Conservation (phyloP, 2,113 vertebrate genomes). For the Tamias sibiricus region DNA sequence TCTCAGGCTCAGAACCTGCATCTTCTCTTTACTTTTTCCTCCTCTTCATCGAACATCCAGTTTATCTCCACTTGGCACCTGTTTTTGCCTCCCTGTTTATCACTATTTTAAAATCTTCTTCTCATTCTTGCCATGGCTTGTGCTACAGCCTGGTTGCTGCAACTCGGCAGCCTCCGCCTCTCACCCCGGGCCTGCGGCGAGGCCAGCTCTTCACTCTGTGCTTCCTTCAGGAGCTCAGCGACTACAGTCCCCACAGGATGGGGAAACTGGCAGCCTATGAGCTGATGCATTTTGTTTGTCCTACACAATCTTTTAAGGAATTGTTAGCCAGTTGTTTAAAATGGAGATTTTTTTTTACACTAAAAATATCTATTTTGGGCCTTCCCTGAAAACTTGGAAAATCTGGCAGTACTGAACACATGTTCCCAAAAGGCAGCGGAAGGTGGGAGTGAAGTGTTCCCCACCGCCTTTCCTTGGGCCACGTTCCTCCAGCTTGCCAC, state of each 20-base stretch:
- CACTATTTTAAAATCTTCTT: background rate
- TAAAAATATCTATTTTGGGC: background rate
- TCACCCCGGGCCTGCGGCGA: fast-evolving
- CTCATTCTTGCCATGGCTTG: background rate
- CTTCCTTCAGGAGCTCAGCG: background rate
- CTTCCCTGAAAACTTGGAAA: constrained; percentile 2
- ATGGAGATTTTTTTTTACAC: background rate
- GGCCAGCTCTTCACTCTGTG: background rate
- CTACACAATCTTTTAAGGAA: background rate
- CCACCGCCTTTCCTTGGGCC: background rate
- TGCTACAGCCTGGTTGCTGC: fast-evolving
- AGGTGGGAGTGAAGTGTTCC: background rate
- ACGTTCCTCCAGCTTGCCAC: background rate
- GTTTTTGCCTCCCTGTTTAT: background rate
- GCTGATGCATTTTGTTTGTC: background rate
- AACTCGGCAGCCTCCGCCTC: background rate
- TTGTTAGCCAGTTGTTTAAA: background rate
- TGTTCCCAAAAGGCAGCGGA: background rate
- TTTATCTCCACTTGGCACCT: background rate
- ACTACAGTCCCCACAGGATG: background rate
- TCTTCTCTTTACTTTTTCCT: background rate
- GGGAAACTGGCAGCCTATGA: background rate
- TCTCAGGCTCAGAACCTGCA: background rate
- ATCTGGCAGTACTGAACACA: background rate
- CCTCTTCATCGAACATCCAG: background rate